These are phyloP conservation scores for Hemibagrus guttatus DNA, from an alignment of 2,797 vertebrate genomes.

Conservation along the genomic window DNA sequence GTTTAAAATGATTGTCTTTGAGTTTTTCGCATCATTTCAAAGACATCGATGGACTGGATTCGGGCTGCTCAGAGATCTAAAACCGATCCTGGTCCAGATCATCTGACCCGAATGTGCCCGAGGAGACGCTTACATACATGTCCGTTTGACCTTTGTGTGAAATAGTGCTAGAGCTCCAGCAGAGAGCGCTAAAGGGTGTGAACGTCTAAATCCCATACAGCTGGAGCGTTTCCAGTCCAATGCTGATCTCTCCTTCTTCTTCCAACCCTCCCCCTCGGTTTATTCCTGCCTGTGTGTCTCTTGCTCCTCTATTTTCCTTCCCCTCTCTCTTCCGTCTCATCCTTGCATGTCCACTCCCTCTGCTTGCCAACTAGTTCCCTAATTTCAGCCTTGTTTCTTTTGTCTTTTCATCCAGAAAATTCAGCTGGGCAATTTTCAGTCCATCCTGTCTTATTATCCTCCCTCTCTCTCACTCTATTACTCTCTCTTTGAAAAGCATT, in stretches of 20 bases:
- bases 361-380: constrained; percentile 40
- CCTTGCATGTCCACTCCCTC: constrained; percentile 42
- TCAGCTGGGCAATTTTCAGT: constrained; percentile 8
- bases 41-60: neutral
- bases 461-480: constrained; percentile 26
- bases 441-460: constrained; percentile 39
- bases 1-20: neutral
- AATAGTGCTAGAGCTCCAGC: constrained; percentile 36
- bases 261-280: constrained; percentile 43
- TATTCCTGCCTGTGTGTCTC: constrained; percentile 41
- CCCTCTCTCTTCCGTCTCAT: constrained; percentile 18
- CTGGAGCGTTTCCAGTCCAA: constrained; percentile 61
- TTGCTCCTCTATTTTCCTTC: constrained; percentile 53
- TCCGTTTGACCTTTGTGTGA: neutral
- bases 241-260: constrained; percentile 49
- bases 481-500: constrained; percentile 49
- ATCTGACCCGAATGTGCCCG: neutral
- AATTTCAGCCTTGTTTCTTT: constrained; percentile 3
- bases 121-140: neutral
- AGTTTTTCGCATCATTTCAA: too few relatives aligned
- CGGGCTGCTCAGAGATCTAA: neutral
- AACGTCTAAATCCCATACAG: constrained; percentile 49
- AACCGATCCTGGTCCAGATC: neutral
- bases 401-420: neutral
- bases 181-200: constrained; percentile 48